Evolutionary conservation across 2,888 invertebrate genomes (phyloP), one percentile per base, ranked within the genome.

Genomic region (Dorcus parallelipipedus): DNA sequence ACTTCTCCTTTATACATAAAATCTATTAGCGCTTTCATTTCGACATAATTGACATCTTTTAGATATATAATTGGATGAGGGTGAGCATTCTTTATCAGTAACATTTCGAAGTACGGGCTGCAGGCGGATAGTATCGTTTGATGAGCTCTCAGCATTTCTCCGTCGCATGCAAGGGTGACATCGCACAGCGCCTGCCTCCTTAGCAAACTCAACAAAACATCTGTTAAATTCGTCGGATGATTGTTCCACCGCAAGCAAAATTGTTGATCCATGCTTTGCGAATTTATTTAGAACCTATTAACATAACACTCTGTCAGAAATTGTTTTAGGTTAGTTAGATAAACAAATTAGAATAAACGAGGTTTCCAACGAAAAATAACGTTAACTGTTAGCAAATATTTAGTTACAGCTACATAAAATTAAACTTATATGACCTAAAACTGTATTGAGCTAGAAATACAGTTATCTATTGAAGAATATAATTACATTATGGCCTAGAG

Each of bases 231-330:
- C 82, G 85, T 89, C 77, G 91, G 92, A 84, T 93, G 93, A 84
- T 93, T 94, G 86, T 93, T 93, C 93, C 93, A 94, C 84, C 93
- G 90, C 80, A 94, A 87, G 83, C 93, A 93, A 83, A 93, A 94
- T 85, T 93, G 93, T 84, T 88, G 90, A 85, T 88, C 70, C 70
- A 60, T 60, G 51, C 52, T 56, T 43, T 40, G 23, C 49, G 53
- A 47, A 14, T 17, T 49, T 26, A 10, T 41, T 42, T 54, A 43
- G 60, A 42, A 60, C 56, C 60, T 60, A 57, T 60, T 49, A 47
- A 56, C 41, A 53, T 49, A 56, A 56, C 41, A 43, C 42, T 41
- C 42, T 50, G 49, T 40, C 45, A 43, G 10, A 17, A 40, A 49
- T 48, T 39, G 45, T 52, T 50, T 38, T 10, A 45, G 52, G 47